phyloP scores from a whole-genome alignment of 2,797 vertebrate genomes.

The Hapalemur alaotrensis region DNA sequence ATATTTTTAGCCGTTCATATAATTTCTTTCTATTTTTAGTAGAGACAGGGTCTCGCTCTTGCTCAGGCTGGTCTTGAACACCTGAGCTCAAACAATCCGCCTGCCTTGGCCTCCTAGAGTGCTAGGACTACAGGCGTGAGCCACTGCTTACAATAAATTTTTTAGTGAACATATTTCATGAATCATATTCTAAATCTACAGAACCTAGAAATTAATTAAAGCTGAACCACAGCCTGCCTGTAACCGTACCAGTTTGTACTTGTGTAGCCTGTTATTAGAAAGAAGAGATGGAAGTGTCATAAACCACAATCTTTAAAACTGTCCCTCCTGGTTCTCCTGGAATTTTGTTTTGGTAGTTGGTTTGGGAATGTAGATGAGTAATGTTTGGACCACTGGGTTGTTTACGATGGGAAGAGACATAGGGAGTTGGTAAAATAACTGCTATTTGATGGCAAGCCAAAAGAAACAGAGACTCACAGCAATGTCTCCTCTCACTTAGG shows the following conservation, averaged over 20 bases:
- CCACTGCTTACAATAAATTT: not conserved
- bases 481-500: not conserved
- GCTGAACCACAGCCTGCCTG: not conserved
- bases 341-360: not conserved
- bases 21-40: too few relatives aligned
- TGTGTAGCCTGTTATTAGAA: not conserved
- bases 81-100: too few relatives aligned
- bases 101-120: too few relatives aligned
- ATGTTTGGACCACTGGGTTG: not conserved
- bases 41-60: too few relatives aligned
- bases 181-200: not conserved
- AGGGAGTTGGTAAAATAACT: not conserved
- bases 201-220: not conserved
- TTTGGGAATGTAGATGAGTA: not conserved
- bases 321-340: not conserved
- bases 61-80: too few relatives aligned
- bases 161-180: not conserved
- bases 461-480: not conserved
- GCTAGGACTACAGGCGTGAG: too few relatives aligned
- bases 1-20: too few relatives aligned
- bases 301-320: not conserved
- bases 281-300: not conserved
- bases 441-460: not conserved
- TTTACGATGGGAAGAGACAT: not conserved
- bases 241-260: not conserved